These are phyloP conservation scores for Andrena fulva DNA, from an alignment of 2,888 invertebrate genomes.

Conservation along the genomic window DNA sequence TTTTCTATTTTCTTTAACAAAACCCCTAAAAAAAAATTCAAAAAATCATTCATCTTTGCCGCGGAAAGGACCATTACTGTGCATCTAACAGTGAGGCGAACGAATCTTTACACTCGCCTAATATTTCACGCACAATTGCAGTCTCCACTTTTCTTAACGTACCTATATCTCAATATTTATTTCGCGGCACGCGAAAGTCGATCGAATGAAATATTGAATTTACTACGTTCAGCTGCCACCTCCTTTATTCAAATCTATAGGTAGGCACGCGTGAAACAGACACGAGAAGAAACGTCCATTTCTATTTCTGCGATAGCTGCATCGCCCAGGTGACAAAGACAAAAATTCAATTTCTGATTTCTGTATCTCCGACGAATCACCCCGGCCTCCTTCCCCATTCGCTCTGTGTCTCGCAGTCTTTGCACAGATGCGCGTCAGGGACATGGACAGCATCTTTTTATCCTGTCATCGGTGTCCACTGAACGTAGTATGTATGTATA, in stretches of 20 bases:
- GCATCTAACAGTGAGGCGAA: too few species aligned
- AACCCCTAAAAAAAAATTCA: too few species aligned
- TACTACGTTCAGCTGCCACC: conserved; percentile 4
- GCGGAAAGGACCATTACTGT: too few species aligned
- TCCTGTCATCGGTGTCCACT: neutral
- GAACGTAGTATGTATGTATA: neutral
- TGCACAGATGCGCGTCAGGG: neutral
- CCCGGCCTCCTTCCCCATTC: neutral
- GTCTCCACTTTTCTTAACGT: too few species aligned
- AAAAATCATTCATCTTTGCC: too few species aligned
- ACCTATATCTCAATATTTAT: neutral
- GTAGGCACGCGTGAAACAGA: neutral
- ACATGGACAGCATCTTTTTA: neutral
- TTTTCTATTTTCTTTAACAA: too few species aligned
- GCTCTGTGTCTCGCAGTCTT: neutral
- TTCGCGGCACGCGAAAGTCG: neutral
- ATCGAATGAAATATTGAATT: neutral
- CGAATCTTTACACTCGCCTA: too few species aligned
- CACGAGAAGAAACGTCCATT: conserved; percentile 9
- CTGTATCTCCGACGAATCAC: conserved; percentile 3
- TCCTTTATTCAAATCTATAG: too few species aligned
- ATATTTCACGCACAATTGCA: too few species aligned
- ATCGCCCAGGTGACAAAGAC: conserved; percentile 42
- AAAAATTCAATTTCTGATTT: conserved; percentile 46
- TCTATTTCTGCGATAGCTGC: conserved; percentile 20